Evolutionary conservation across 1,140 invertebrate genomes (phyloP).

Genomic region (honey bee (Apis mellifera)): DNA sequence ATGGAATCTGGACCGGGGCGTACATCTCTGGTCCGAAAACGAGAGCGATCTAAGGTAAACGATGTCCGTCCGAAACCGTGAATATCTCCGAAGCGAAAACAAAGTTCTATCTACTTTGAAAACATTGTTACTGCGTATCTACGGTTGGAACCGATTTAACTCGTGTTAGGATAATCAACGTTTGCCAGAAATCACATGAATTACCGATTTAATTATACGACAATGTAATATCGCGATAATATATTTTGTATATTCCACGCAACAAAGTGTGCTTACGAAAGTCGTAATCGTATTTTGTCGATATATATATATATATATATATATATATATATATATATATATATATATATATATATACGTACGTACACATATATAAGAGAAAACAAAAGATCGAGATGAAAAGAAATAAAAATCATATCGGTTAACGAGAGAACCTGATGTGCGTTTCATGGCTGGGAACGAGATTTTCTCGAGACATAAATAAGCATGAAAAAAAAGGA

Average conservation of each 20-base stretch:
- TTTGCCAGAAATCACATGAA: not conserved
- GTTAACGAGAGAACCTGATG: slow-evolving; percentile 20
- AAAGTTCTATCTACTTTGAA: not conserved
- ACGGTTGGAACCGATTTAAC: not conserved
- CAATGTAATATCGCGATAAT: not conserved
- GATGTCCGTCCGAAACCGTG: not conserved
- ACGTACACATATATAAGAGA: not conserved
- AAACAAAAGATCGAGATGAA: slow-evolving; percentile 9
- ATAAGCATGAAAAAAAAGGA: slow-evolving; percentile 29
- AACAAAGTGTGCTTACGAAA: not conserved
- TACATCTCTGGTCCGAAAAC: not conserved
- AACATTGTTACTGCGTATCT: not conserved
- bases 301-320: too few species aligned
- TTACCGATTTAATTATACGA: not conserved
- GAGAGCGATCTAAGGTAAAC: slow-evolving; percentile 16
- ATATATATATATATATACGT: too few species aligned
- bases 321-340: too few species aligned
- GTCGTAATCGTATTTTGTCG: not conserved
- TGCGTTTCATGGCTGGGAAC: slow-evolving; percentile 31
- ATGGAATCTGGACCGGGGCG: not conserved
- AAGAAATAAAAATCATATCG: slow-evolving; percentile 1
- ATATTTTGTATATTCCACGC: not conserved
- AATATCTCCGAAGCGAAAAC: not conserved
- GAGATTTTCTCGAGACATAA: slow-evolving; percentile 43
- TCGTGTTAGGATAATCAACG: not conserved